Base-by-base conservation (phyloP, 2,888 invertebrate species). In the Graphium colonna region DNA sequence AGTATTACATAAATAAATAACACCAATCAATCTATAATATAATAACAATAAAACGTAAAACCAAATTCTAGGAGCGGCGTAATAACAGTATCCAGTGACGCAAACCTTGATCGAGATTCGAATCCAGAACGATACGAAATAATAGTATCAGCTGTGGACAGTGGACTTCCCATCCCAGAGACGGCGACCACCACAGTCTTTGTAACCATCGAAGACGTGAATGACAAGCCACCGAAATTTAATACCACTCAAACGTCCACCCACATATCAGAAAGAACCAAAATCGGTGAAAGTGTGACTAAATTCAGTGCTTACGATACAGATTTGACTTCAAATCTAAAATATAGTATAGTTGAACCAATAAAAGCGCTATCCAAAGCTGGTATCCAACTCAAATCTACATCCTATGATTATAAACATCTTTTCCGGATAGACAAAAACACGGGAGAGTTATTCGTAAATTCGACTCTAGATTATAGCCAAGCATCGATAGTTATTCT, bases 191-290 rank as follows among this genome's bases (percentile, higher is more conserved):
- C 95, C 0, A 94, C 94, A 0, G 94, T 93, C 0, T 93, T 92
- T 52, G 92, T 95, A 1, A 93, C 91, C 39, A 92, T 95, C 1
- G 88, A 92, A 63, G 95, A 95, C 63, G 93, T 95, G 0, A 96
- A 96, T 65, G 95, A 97, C 69, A 96, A 96, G 68, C 92, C 95
- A 12, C 97, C 97, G 0, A 91, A 88, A 55, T 96, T 97, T 62
- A 93, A 91, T 49, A 88, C 90, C 43, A 92, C 91, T 45, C 92
- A 92, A 59, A 91, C 91, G 48, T 90, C 92, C 0, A 92, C 93
- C 17, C 94, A 95, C 62, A 92, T 95, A 3, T 94, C 94, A 0
- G 95, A 95, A 71, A 90, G 93, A 63, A 91, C 93, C 0, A 87
- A 90, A 57, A 81, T 92, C 12, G 92, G 92, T 58, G 91, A 93